Evolutionary conservation across 37 sponge, comb jelly and placozoan species (phyloP), one percentile per base, ranked within the genome.

Genomic region (Chondrosia reniformis): DNA sequence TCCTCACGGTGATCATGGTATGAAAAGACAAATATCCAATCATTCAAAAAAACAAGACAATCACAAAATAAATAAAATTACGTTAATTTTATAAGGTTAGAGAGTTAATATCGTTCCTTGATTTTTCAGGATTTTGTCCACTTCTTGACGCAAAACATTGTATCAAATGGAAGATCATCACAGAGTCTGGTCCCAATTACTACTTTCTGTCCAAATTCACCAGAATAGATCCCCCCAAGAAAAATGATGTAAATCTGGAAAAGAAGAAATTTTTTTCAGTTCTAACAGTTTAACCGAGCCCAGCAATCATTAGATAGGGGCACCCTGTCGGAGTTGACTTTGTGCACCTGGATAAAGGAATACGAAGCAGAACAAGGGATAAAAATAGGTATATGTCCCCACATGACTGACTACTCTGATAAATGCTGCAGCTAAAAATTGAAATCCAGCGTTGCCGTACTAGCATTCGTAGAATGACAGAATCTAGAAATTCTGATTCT

Each of bases 341-440:
- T n/a, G n/a, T n/a, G n/a, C n/a, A n/a, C n/a, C n/a, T n/a, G n/a
- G n/a, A n/a, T n/a, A n/a, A n/a, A n/a, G n/a, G n/a, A n/a, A n/a
- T n/a, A n/a, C n/a, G n/a, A n/a, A n/a, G n/a, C n/a, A n/a, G n/a
- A n/a, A n/a, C n/a, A n/a, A n/a, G n/a, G n/a, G n/a, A n/a, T n/a
- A n/a, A n/a, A 83, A 45, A 38, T 34, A 46, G 66, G 66, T 17
- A 83, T 76, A 10, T 83, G 76, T 31, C 83, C 83, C 31, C 76
- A 83, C 64, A 40, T 76, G 38, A 33, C 55, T 27, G 82, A 82
- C 61, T 82, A 82, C 64, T 82, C 75, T 82, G 82, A 82, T 38
- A 66, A 21, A 37, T 83, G 83, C 63, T 38, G 55, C 3, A 73
- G 45, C 0, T 78, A 17, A 84, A 84, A 44, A 25, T 33, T 10